These are phyloP conservation scores for Aeoliscus strigatus DNA, from an alignment of 2,797 vertebrate genomes.

Conservation along the genomic window DNA sequence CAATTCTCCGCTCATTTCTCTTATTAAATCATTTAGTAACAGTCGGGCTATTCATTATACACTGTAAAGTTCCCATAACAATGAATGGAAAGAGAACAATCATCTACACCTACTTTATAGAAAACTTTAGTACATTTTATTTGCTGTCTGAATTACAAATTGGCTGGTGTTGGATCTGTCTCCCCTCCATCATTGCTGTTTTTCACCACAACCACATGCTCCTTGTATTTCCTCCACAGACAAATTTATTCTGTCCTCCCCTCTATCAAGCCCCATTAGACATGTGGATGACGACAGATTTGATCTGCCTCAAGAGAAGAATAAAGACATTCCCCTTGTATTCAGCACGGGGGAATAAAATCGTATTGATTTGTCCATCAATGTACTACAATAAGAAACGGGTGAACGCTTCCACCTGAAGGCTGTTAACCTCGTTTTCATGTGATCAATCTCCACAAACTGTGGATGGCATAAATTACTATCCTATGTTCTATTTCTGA, in stretches of 20 bases:
- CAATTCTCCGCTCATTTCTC: constrained; percentile 1
- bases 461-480: neutral
- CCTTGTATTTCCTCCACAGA: neutral
- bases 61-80: no score
- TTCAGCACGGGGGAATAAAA: constrained; percentile 19
- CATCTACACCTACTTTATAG: no score
- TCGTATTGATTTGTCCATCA: constrained; percentile 31
- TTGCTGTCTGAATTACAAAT: no score
- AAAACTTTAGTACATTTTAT: no score
- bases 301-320: constrained; percentile 13
- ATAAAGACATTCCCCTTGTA: constrained; percentile 14
- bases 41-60: neutral
- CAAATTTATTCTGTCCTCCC: neutral
- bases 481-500: neutral
- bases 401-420: constrained; percentile 9
- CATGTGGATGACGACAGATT: constrained; percentile 6
- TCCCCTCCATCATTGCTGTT: no score
- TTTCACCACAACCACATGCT: neutral
- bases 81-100: no score
- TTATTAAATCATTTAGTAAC: constrained; percentile 5
- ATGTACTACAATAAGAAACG: constrained; percentile 9
- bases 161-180: no score
- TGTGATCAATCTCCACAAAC: constrained; percentile 1
- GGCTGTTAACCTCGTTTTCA: constrained; percentile 16
- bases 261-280: constrained; percentile 8